These are phyloP conservation scores for Philypnodon macrostomus DNA, from an alignment of 2,797 vertebrate genomes.

Conservation along the genomic window DNA sequence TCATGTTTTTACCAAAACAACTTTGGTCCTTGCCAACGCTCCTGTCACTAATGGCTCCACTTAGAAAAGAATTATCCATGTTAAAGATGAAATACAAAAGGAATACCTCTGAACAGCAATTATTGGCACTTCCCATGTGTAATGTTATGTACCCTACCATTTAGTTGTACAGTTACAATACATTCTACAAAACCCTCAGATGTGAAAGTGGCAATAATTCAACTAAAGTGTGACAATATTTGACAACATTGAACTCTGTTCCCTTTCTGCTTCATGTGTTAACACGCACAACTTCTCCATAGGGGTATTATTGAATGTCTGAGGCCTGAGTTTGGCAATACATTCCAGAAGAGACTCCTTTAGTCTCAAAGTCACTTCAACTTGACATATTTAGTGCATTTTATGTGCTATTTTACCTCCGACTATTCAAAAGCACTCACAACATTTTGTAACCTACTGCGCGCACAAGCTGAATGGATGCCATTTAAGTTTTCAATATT, in stretches of 20 bases:
- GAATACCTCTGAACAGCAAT: slow-evolving; percentile 73
- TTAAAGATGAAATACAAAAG: slow-evolving; percentile 82
- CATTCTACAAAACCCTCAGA: slow-evolving; percentile 80
- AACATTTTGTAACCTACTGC: slow-evolving; percentile 64
- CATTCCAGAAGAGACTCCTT: slow-evolving; percentile 79
- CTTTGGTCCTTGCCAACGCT: slow-evolving; percentile 86
- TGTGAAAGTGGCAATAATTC: slow-evolving; percentile 83
- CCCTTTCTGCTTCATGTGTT: slow-evolving; percentile 77
- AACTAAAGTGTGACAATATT: slow-evolving; percentile 67
- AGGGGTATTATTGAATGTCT: slow-evolving; percentile 76
- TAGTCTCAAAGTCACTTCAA: slow-evolving; percentile 75
- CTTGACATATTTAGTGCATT: slow-evolving; percentile 83
- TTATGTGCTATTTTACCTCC: slow-evolving; percentile 78
- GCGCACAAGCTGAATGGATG: slow-evolving; percentile 67
- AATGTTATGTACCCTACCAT: slow-evolving; percentile 76
- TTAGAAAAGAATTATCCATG: slow-evolving; percentile 71
- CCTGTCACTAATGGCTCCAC: slow-evolving; percentile 80
- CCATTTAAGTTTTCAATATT: slow-evolving; percentile 55
- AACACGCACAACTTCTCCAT: slow-evolving; percentile 74
- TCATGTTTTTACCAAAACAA: slow-evolving; percentile 76
- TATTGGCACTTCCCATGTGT: slow-evolving; percentile 83
- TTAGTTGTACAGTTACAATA: slow-evolving; percentile 77
- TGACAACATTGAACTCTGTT: slow-evolving; percentile 63
- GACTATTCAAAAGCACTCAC: slow-evolving; percentile 64
- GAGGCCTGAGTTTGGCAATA: slow-evolving; percentile 85